Evolutionary conservation across 1,140 invertebrate genomes (phyloP).

Genomic region (Bombus superbus): DNA sequence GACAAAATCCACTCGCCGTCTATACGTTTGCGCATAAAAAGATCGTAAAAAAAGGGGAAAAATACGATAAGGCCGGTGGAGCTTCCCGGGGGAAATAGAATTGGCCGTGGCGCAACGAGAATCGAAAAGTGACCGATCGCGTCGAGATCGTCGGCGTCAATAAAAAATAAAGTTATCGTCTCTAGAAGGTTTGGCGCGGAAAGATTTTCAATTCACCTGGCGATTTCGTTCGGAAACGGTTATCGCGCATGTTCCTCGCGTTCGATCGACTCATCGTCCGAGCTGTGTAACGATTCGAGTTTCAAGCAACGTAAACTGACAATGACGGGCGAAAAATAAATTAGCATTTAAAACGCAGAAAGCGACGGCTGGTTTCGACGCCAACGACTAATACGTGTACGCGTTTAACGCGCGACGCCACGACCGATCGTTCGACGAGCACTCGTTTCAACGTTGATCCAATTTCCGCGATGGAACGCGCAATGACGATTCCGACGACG

Average conservation of each 20-base stretch:
- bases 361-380: not conserved
- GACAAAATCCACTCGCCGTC: not conserved
- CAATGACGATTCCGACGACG: not conserved
- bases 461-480: conserved; percentile 1
- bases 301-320: not conserved
- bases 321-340: conserved; percentile 20
- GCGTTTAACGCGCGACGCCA: too few relatives aligned
- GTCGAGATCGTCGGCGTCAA: not conserved
- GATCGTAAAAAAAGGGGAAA: conserved; percentile 10
- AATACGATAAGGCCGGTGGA: conserved; percentile 3
- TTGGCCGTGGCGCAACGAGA: not conserved
- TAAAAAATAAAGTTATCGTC: not conserved
- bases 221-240: not conserved
- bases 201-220: not conserved
- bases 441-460: not conserved
- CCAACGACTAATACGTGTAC: not conserved
- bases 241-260: not conserved
- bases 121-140: conserved; percentile 1
- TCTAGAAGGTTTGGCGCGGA: too few relatives aligned
- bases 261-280: conserved; percentile 1
- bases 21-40: conserved; percentile 28
- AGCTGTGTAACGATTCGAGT: not conserved
- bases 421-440: not conserved
- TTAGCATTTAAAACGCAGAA: not conserved
- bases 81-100: not conserved